Evolutionary conservation across 2,888 invertebrate genomes (phyloP).

Genomic region (Polymixis flavicincta): DNA sequence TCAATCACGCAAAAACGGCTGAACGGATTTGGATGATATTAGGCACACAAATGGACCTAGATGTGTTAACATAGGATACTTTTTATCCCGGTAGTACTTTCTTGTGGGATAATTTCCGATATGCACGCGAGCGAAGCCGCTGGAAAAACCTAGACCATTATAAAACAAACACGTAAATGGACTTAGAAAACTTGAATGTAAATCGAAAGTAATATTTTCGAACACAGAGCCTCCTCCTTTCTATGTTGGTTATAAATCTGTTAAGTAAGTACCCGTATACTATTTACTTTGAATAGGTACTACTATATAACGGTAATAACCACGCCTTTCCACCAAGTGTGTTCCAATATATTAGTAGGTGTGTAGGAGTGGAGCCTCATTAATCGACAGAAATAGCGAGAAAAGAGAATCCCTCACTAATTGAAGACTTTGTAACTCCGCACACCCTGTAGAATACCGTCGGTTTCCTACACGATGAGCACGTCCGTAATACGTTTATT

Average conservation of each 20-base stretch:
- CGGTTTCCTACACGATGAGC: slow-evolving; percentile 3
- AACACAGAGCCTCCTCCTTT: neutral
- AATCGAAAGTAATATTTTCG: neutral
- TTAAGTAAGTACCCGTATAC: neutral
- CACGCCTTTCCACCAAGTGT: slow-evolving; percentile 31
- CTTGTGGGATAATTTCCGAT: too few relatives aligned
- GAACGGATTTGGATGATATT: too few relatives aligned
- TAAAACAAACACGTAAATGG: neutral
- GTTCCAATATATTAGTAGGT: slow-evolving; percentile 35
- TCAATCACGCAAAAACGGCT: too few relatives aligned
- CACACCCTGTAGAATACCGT: slow-evolving; percentile 38
- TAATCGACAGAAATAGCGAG: slow-evolving; percentile 60
- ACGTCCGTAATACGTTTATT: slow-evolving; percentile 34
- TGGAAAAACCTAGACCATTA: neutral
- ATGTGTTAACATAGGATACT: too few relatives aligned
- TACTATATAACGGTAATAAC: slow-evolving; percentile 9
- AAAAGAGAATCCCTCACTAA: slow-evolving; percentile 64
- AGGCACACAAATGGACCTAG: too few relatives aligned
- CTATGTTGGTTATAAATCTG: neutral
- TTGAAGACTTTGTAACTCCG: slow-evolving; percentile 61
- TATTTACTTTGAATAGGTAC: neutral
- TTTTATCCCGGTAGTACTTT: too few relatives aligned
- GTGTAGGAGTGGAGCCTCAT: slow-evolving; percentile 45
- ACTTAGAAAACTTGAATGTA: neutral
- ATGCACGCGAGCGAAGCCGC: too few relatives aligned